Base-by-base conservation (phyloP, 2,113 vertebrate species). In the Spea bombifrons region DNA sequence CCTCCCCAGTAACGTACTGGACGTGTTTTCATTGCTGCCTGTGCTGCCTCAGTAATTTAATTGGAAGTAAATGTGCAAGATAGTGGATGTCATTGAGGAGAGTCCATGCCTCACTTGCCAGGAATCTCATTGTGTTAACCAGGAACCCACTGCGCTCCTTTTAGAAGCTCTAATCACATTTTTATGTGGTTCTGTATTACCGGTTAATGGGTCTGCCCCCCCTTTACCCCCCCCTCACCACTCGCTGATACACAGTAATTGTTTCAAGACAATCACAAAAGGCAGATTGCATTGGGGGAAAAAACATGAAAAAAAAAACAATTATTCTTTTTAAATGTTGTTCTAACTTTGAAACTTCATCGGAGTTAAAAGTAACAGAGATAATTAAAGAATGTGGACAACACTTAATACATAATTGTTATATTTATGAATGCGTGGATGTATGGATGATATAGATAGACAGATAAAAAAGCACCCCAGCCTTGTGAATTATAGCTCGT, bases 111-210 rank as follows among this genome's bases (percentile, higher is more conserved):
- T 90, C 88, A 44, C 88, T 91, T 92, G 87, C 89, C 88, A 85
- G 89, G 89, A 91, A 92, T 90, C 90, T 91, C 91, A 90, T 92
- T 88, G 91, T 91, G 88, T 89, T 90, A 92, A 90, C 90, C 90
- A 92, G 91, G 85, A 88, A 87, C 91, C 91, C 82, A 88, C 92
- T 89, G 90, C 59, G 89, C 88, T 86, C 91, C 88, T 88, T 88
- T 89, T 88, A 89, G 89, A 87, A 84, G 85, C 78, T 88, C 55
- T 91, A 90, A 91, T 89, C 90, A 88, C 89, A 86, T 91, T 92
- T 90, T 90, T 90, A 92, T 91, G 90, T 84, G 90, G 83, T 86
- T 86, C 88, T 83, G 88, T 88, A 88, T 87, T 89, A 87, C 17
- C 87, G 89, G 87, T 88, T 91, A 90, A 91, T 90, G 89, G 88